Base-by-base conservation (phyloP, 2,113 vertebrate genomes). In the Hemiscyllium ocellatum region DNA sequence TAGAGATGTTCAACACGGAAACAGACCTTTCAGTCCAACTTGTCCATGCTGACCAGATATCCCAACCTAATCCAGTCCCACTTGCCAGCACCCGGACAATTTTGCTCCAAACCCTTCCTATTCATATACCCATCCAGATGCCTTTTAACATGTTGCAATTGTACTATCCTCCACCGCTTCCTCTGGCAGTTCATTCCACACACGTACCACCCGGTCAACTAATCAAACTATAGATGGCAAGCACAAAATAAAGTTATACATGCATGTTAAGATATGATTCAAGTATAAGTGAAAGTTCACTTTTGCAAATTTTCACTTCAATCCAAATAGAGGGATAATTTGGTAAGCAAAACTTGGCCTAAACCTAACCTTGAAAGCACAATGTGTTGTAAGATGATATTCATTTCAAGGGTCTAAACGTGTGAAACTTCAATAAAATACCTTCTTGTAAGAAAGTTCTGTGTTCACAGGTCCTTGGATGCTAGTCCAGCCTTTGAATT, bases 371-470 rank as follows among this genome's bases (percentile, higher is more conserved):
- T 15, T 37, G 66, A 78, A 70, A 15, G 52, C 6, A 4, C 8
- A 66, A 66, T 68, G 69, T 56, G 15, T 33, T 66, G 42, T 19
- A 68, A 70, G 12, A 94, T 93, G 90, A 4, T 12, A 68, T 72
- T 37, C 22, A 95, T 47, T 70, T 70, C 70, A 95, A 52, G 33
- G n/a, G 65, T 19, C 52, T 95, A 20, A 95, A 37, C 37, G 10
- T 95, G 29, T 26, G 52, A 78, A 80, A n/a, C 7, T 80, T 6
- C 29, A 20, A 80, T 78, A 8, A 61, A 37, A 68, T 96, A 98
- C 98, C 98, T 98, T 98, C 96, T 97, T 98, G 96, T 98, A 98
- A 13, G 98, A 97, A 37, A 98, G 97, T 70, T 98, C 98, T 0
- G 98, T 98, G 96, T 97, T 97, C 78, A 97, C 97, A 1, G 98